phyloP scores from a whole-genome alignment of 2,888 invertebrate genomes.

The Troides oblongomaculatus region DNA sequence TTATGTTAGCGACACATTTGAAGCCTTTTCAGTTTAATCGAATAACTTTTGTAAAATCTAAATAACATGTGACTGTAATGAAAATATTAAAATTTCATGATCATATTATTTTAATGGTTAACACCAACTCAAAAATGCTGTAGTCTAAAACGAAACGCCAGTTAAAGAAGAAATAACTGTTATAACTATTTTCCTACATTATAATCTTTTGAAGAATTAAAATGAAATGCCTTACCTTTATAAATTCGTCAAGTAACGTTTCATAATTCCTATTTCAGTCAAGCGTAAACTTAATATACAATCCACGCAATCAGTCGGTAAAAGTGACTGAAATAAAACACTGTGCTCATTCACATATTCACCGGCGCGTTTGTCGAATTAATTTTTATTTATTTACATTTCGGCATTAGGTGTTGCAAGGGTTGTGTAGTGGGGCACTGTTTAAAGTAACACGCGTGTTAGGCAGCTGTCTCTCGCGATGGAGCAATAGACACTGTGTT shows the following conservation, averaged over 20 bases:
- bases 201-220: neutral
- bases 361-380: constrained; percentile 32
- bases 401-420: constrained; percentile 31
- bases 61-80: neutral
- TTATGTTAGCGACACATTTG: constrained; percentile 39
- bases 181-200: constrained; percentile 2
- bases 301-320: constrained; percentile 53
- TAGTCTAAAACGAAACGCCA: constrained; percentile 1
- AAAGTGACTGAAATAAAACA: constrained; percentile 42
- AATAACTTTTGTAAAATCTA: constrained; percentile 8
- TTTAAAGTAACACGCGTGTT: constrained; percentile 20
- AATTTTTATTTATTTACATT: constrained; percentile 37
- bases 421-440: constrained; percentile 34
- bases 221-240: constrained; percentile 26
- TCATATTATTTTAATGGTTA: constrained; percentile 9
- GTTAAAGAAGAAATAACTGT: constrained; percentile 15
- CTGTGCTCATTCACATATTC: constrained; percentile 44
- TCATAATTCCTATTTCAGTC: constrained; percentile 20
- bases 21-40: constrained; percentile 32
- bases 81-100: constrained; percentile 8
- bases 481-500: constrained; percentile 30
- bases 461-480: constrained; percentile 21
- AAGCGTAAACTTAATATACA: constrained; percentile 43
- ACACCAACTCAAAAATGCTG: neutral
- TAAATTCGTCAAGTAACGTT: constrained; percentile 11